Evolutionary conservation across 2,113 vertebrate species (phyloP).

Genomic region (Halcyon malimbica): DNA sequence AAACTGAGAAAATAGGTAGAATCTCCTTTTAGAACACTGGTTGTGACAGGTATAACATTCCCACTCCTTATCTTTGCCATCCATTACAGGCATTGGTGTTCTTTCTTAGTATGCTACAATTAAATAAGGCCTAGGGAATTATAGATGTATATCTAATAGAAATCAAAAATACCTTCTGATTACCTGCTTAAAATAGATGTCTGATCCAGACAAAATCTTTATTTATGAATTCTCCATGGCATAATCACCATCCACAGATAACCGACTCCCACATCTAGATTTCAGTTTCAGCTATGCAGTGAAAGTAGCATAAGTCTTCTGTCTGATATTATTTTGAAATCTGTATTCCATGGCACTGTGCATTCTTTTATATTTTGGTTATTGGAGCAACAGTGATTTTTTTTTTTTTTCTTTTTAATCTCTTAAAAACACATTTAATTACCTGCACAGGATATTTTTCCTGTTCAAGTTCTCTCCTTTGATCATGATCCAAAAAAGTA

Average conservation of each 20-base stretch:
- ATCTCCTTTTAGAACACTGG: neutral
- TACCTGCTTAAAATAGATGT: neutral
- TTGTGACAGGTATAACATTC: neutral
- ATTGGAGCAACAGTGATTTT: neutral
- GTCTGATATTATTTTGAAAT: neutral
- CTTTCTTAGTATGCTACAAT: neutral
- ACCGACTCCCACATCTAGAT: neutral
- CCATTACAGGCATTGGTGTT: neutral
- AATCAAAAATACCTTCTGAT: neutral
- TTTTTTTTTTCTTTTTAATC: neutral
- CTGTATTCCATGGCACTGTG: neutral
- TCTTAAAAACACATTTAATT: neutral
- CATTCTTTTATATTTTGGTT: neutral
- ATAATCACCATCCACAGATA: neutral
- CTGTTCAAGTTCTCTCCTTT: neutral
- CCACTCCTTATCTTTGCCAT: neutral
- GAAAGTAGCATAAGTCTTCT: neutral
- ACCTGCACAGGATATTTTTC: neutral
- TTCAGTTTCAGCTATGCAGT: neutral
- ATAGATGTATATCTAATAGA: neutral
- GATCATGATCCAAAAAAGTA: neutral
- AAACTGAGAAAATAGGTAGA: neutral
- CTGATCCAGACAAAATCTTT: neutral
- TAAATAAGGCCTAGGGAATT: neutral
- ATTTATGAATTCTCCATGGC: neutral